Percentiles rank a stretch among this genome's conserved stretches.
These are phyloP conservation scores for Pristionchus exspectatus DNA, from an alignment of 2,888 invertebrate genomes.

Conservation along the genomic window DNA sequence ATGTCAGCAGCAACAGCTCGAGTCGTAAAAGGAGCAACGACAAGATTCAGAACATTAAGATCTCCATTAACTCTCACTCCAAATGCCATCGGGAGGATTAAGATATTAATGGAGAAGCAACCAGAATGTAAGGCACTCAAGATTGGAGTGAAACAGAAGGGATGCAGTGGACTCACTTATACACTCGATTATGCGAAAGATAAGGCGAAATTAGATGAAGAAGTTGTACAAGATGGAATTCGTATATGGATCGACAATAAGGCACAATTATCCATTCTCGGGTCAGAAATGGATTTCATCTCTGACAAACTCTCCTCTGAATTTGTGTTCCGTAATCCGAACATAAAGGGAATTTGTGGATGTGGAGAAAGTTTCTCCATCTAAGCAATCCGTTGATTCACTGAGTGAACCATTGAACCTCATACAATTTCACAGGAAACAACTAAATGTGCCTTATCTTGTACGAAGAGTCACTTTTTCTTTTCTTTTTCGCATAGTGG, in stretches of 20 bases:
- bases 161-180: slow-evolving; percentile 98
- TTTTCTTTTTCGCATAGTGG: background rate
- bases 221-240: slow-evolving; percentile 87
- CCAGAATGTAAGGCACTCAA: slow-evolving; percentile 79
- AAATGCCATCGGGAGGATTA: slow-evolving; percentile 80
- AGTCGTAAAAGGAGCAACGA: slow-evolving; percentile 67
- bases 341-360: slow-evolving; percentile 99
- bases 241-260: slow-evolving; percentile 96
- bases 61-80: slow-evolving; percentile 80
- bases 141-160: slow-evolving; percentile 95
- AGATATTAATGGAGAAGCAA: slow-evolving; percentile 78
- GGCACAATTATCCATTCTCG: slow-evolving; percentile 95
- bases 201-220: slow-evolving; percentile 96
- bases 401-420: background rate
- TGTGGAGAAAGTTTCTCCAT: slow-evolving; percentile 99
- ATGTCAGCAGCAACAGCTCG: slow-evolving; percentile 63
- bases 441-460: background rate
- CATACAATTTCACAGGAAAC: too few relatives aligned
- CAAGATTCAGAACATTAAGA: slow-evolving; percentile 58
- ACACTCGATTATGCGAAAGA: slow-evolving; percentile 93
- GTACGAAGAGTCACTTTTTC: background rate
- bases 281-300: slow-evolving; percentile 96
- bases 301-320: slow-evolving; percentile 92
- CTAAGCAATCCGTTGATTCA: slow-evolving; percentile 80
- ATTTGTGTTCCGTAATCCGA: slow-evolving; percentile 99